These are phyloP conservation scores for Epistrophe eligans DNA, from an alignment of 2,888 invertebrate species.

Conservation along the genomic window DNA sequence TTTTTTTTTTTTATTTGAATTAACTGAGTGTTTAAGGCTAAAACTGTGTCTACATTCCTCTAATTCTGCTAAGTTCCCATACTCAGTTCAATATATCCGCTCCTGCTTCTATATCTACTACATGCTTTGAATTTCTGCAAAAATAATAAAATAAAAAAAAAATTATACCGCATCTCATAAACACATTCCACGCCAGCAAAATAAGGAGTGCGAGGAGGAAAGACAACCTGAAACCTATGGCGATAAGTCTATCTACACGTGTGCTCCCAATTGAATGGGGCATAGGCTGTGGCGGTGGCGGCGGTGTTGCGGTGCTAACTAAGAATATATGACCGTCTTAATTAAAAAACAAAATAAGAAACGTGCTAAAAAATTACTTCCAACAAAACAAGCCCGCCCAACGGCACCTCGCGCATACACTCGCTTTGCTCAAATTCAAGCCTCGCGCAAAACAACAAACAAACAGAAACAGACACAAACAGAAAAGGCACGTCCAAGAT, in stretches of 20 bases:
- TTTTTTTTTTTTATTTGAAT: neutral
- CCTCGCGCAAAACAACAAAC: slow-evolving; percentile 47
- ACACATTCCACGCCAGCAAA: slow-evolving; percentile 54
- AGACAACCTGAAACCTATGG: slow-evolving; percentile 63
- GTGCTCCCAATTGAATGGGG: slow-evolving; percentile 34
- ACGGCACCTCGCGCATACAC: slow-evolving; percentile 44
- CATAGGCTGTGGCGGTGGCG: neutral
- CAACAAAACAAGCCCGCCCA: slow-evolving; percentile 57
- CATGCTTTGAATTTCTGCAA: slow-evolving; percentile 53
- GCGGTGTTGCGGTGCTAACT: neutral
- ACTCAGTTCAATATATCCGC: slow-evolving; percentile 65
- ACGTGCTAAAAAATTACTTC: slow-evolving; percentile 58
- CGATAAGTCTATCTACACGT: slow-evolving; percentile 65
- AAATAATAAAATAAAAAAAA: slow-evolving; percentile 23
- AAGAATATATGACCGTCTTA: slow-evolving; percentile 57
- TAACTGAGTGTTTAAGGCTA: neutral
- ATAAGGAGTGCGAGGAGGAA: slow-evolving; percentile 53
- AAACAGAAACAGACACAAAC: slow-evolving; percentile 44
- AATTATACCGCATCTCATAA: slow-evolving; percentile 45
- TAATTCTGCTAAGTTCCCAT: slow-evolving; percentile 14
- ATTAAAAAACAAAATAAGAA: slow-evolving; percentile 38
- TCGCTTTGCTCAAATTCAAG: slow-evolving; percentile 11
- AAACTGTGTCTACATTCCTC: slow-evolving; percentile 18
- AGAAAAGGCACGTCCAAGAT: slow-evolving; percentile 65
- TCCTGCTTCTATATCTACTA: slow-evolving; percentile 25